Conservation (phyloP, 2,888 invertebrate genomes). For the Trachelus iudaicus region DNA sequence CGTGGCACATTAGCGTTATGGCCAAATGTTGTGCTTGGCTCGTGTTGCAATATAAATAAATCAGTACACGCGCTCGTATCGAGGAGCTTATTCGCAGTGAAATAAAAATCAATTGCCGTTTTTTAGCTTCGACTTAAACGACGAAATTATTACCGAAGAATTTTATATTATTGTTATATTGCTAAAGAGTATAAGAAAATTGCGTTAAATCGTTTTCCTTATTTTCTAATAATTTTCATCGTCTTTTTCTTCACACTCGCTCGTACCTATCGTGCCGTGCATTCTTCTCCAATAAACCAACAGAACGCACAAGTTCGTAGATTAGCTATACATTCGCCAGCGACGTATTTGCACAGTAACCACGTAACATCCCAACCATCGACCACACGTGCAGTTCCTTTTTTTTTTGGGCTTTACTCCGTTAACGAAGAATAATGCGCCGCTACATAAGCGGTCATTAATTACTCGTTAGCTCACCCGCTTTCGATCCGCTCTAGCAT, state of each 20-base stretch:
- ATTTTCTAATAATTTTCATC: not conserved
- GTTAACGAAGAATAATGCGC: not conserved
- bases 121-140: not conserved
- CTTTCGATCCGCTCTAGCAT: not conserved
- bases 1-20: not conserved
- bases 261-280: not conserved
- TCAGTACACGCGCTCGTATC: not conserved
- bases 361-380: not conserved
- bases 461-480: not conserved
- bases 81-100: not conserved
- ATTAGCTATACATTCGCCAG: not conserved
- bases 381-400: not conserved
- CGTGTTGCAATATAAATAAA: not conserved
- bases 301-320: not conserved
- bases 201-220: not conserved
- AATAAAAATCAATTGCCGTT: not conserved
- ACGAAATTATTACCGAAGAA: not conserved
- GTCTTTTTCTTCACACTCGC: not conserved
- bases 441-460: not conserved
- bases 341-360: not conserved
- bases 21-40: not conserved
- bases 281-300: not conserved
- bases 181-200: too few relatives aligned
- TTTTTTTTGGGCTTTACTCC: not conserved
- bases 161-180: not conserved